Percentiles rank a stretch among this genome's conserved stretches.
Evolutionary conservation across 2,113 vertebrate species (phyloP).

Genomic region (Geothlypis trichas): DNA sequence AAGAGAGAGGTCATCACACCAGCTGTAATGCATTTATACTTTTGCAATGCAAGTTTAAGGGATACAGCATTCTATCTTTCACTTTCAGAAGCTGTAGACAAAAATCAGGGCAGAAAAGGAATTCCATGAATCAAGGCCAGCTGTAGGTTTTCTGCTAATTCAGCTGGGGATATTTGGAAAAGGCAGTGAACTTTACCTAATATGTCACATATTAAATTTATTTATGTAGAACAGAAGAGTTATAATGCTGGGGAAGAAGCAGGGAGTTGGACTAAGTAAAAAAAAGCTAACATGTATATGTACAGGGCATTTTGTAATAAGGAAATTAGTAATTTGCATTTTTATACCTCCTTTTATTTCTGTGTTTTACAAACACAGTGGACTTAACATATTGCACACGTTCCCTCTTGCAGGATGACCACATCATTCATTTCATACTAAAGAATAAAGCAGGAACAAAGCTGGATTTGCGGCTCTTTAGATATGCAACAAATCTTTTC

Average conservation of each 20-base stretch:
- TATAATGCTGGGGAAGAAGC: neutral
- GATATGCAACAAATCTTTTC: neutral
- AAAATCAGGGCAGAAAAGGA: neutral
- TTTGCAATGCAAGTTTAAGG: neutral
- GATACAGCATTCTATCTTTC: neutral
- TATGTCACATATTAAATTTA: neutral
- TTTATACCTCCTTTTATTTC: neutral
- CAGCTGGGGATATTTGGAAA: neutral
- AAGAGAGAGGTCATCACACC: neutral
- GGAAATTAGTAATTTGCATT: neutral
- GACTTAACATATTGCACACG: neutral
- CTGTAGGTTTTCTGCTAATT: neutral
- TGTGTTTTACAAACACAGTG: neutral
- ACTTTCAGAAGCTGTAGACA: neutral
- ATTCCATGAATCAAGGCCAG: neutral
- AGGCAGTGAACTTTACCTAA: neutral
- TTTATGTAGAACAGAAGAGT: neutral
- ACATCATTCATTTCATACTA: neutral
- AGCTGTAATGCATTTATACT: neutral
- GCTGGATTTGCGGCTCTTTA: neutral
- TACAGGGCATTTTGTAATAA: neutral
- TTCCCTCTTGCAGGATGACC: neutral
- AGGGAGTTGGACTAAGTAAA: neutral
- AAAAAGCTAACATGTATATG: neutral
- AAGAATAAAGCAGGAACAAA: neutral